These are phyloP conservation scores for Ceyx erithaca DNA, from an alignment of 2,797 vertebrate species.

Conservation along the genomic window DNA sequence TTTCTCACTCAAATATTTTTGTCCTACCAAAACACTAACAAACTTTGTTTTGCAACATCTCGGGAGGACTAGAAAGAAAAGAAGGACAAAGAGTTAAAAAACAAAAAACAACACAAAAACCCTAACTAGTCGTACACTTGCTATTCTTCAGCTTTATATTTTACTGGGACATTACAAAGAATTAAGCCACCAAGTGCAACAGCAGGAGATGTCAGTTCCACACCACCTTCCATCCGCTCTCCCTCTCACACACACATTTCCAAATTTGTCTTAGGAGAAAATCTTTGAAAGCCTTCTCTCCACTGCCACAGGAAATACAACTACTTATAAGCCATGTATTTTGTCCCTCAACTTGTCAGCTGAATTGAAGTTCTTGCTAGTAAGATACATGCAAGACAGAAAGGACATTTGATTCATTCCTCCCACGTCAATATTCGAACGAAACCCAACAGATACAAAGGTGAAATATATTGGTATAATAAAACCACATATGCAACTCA, in stretches of 20 bases:
- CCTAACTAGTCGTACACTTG: not conserved
- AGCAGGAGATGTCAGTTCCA: not conserved
- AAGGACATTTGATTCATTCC: not conserved
- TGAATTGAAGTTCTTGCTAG: not conserved
- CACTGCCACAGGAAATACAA: not conserved
- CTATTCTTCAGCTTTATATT: not conserved
- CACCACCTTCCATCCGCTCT: not conserved
- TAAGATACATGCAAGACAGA: not conserved
- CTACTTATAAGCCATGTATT: not conserved
- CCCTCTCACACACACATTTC: not conserved
- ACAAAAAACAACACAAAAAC: not conserved
- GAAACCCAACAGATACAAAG: conserved; percentile 4
- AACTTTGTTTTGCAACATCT: not conserved
- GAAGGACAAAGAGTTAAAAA: not conserved
- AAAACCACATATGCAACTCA: not conserved
- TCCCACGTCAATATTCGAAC: not conserved
- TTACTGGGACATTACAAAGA: not conserved
- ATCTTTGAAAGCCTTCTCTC: not conserved
- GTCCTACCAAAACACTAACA: not conserved
- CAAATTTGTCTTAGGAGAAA: not conserved
- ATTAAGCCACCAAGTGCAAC: not conserved
- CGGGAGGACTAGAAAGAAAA: not conserved
- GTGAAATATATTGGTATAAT: not conserved
- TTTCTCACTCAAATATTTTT: not conserved
- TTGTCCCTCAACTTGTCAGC: not conserved